Conservation (phyloP, 2,888 invertebrate genomes). For the Ophion ellenae region DNA sequence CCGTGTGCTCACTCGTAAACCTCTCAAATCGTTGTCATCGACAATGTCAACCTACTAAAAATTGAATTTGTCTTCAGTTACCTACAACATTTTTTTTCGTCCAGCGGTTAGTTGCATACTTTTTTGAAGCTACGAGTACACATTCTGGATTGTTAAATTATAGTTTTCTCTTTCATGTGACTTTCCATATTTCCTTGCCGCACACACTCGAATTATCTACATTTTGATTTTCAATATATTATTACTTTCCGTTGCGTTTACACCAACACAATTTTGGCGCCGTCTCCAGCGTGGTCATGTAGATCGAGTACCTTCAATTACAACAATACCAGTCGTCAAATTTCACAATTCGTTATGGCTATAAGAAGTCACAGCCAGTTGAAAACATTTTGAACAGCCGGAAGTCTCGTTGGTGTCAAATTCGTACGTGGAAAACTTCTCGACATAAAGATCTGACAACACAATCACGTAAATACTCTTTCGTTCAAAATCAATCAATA, state of each 20-base stretch:
- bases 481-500: too few species aligned
- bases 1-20: slow-evolving; percentile 13
- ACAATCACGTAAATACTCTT: not conserved
- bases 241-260: too few species aligned
- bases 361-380: not conserved
- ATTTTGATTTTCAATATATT: too few species aligned
- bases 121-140: too few species aligned
- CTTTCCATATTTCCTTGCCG: too few species aligned
- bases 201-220: too few species aligned
- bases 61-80: slow-evolving; percentile 6
- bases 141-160: too few species aligned
- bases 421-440: not conserved
- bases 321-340: not conserved
- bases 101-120: too few species aligned
- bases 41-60: slow-evolving; percentile 18
- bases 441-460: not conserved
- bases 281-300: too few species aligned
- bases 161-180: too few species aligned
- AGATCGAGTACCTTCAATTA: too few species aligned
- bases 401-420: not conserved
- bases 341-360: not conserved
- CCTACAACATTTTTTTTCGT: not conserved
- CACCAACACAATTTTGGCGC: too few species aligned
- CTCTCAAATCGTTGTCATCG: slow-evolving; percentile 43
- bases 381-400: not conserved